These are phyloP conservation scores for Drosophila diplacantha DNA, from an alignment of 2,888 invertebrate genomes.

Conservation along the genomic window DNA sequence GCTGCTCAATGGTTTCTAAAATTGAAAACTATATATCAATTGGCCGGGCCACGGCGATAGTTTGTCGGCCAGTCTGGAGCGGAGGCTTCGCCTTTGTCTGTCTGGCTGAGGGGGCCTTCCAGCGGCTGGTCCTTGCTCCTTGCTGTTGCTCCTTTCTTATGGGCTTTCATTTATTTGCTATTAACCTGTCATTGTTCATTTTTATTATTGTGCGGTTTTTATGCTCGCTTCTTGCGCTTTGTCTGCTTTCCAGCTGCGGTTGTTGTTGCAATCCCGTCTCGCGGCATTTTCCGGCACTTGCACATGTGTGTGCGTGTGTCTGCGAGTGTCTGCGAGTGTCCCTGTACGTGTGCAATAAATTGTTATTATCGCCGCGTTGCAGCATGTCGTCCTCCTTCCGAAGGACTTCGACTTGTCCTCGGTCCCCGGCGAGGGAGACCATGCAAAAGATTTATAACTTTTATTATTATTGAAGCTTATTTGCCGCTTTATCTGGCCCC, in stretches of 20 bases:
- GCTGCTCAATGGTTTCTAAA: slow-evolving; percentile 67
- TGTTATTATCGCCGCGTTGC: slow-evolving; percentile 76
- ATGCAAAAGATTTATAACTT: slow-evolving; percentile 73
- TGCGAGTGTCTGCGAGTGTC: slow-evolving; percentile 25
- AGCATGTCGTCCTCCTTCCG: slow-evolving; percentile 61
- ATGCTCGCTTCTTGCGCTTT: slow-evolving; percentile 51
- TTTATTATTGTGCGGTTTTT: slow-evolving; percentile 70
- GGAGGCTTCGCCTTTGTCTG: slow-evolving; percentile 36
- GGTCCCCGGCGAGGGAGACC: slow-evolving; percentile 46
- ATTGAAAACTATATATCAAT: slow-evolving; percentile 76
- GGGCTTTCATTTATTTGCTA: slow-evolving; percentile 76
- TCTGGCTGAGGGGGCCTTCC: slow-evolving; percentile 3
- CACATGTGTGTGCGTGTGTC: slow-evolving; percentile 41
- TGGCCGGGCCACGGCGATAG: slow-evolving; percentile 67
- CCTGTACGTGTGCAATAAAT: slow-evolving; percentile 70
- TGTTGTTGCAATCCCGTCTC: slow-evolving; percentile 57
- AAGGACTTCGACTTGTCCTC: slow-evolving; percentile 32
- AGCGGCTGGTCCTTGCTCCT: slow-evolving; percentile 20
- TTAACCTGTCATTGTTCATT: slow-evolving; percentile 77
- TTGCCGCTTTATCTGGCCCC: slow-evolving; percentile 64
- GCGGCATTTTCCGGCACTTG: slow-evolving; percentile 66
- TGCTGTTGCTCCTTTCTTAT: slow-evolving; percentile 58
- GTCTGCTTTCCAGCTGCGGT: slow-evolving; percentile 16
- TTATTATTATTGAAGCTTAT: slow-evolving; percentile 74
- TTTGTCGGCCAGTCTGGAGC: slow-evolving; percentile 36